Percentiles rank a stretch among this genome's conserved stretches.
These are phyloP conservation scores for Echeneis naucrates DNA, from an alignment of 2,797 vertebrate species.

Conservation along the genomic window DNA sequence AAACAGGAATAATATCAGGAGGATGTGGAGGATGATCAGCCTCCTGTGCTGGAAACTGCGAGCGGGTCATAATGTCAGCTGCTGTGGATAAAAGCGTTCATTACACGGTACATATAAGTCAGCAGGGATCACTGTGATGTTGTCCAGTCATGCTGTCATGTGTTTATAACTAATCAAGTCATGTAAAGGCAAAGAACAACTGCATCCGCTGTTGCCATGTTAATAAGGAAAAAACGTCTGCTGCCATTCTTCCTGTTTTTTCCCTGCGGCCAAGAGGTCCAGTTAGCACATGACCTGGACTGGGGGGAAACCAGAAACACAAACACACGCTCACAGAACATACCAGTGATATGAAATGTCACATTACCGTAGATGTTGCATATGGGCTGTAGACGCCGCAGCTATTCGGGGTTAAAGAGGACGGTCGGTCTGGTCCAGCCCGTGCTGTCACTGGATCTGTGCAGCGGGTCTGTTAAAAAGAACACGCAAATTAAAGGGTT, in stretches of 20 bases:
- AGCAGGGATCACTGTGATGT: constrained; percentile 1
- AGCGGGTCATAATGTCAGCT: constrained; percentile 9
- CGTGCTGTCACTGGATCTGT: no score
- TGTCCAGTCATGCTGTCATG: constrained; percentile 40
- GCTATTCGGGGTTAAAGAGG: background rate
- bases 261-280: constrained; percentile 11
- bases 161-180: constrained; percentile 44
- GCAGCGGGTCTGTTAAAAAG: no score
- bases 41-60: constrained; percentile 18
- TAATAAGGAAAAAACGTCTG: constrained; percentile 49
- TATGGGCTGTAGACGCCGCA: background rate
- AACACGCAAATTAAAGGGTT: background rate
- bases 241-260: constrained; percentile 55
- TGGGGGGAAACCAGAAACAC: constrained; percentile 9
- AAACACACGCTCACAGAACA: constrained; percentile 10
- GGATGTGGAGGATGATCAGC: constrained; percentile 1
- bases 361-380: background rate
- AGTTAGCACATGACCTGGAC: constrained; percentile 34
- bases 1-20: background rate
- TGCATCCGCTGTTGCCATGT: constrained; percentile 36
- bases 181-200: constrained; percentile 52
- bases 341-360: background rate
- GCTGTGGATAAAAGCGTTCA: constrained; percentile 7
- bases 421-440: background rate
- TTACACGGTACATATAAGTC: background rate